A percentile compares a stretch with the other conserved stretches of the same genome.
phyloP scores from a whole-genome alignment of 2,888 invertebrate species.

The Dynastes grantii region DNA sequence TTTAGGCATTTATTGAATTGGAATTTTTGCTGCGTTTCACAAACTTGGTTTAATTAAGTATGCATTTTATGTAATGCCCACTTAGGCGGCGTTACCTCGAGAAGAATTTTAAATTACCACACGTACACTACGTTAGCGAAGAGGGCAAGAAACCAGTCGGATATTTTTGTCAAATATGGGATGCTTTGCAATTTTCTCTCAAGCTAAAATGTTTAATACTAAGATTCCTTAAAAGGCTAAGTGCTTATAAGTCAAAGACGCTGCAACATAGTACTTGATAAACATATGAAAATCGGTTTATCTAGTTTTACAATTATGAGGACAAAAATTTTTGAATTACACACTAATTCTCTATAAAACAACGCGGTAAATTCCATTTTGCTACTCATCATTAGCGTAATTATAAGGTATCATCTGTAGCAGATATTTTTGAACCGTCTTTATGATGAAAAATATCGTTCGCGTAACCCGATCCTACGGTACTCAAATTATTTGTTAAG shows the following conservation, averaged over 20 bases:
- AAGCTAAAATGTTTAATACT: neutral
- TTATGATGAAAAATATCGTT: constrained; percentile 21
- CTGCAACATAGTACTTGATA: neutral
- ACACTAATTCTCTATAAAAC: neutral
- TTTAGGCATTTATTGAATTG: constrained; percentile 29
- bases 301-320: neutral
- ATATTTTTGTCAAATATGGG: constrained; percentile 14
- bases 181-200: constrained; percentile 2
- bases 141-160: neutral
- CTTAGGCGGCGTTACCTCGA: neutral
- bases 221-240: neutral
- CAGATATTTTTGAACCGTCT: constrained; percentile 2
- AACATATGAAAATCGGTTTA: too few species aligned
- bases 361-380: neutral
- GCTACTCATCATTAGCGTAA: neutral
- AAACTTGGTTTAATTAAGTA: constrained; percentile 22
- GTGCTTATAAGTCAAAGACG: neutral
- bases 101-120: neutral
- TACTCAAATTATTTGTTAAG: constrained; percentile 28
- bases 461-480: constrained; percentile 18
- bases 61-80: constrained; percentile 21
- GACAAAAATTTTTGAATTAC: neutral
- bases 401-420: neutral
- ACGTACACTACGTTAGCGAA: neutral
- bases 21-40: constrained; percentile 30